Evolutionary conservation across 2,113 vertebrate genomes (phyloP).

Genomic region (Dolichallabes microphthalmus): DNA sequence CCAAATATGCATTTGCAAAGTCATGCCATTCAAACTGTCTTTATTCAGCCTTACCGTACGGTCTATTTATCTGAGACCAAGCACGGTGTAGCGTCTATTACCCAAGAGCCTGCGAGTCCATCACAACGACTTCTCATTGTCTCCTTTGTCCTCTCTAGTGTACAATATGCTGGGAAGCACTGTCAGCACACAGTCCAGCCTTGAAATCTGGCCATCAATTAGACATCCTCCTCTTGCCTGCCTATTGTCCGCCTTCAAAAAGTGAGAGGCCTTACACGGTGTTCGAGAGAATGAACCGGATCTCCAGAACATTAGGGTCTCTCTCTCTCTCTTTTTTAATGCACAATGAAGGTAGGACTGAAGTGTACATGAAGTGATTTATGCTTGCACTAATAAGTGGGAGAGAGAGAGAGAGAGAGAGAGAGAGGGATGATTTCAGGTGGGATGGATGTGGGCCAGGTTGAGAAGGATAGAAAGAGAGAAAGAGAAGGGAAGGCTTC

Average conservation of each 20-base stretch:
- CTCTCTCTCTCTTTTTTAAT: neutral
- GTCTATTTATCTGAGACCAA: neutral
- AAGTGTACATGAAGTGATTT: conserved; percentile 14
- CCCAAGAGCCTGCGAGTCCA: conserved; percentile 32
- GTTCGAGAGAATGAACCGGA: neutral
- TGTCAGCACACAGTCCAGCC: conserved; percentile 49
- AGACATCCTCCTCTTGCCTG: conserved; percentile 32
- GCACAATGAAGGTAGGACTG: neutral
- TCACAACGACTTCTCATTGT: conserved; percentile 48
- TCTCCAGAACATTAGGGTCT: conserved; percentile 6
- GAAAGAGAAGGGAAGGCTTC: conserved; percentile 35
- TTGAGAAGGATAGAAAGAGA: conserved; percentile 25
- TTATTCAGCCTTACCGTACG: neutral
- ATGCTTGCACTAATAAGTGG: conserved; percentile 18
- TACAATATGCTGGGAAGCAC: conserved; percentile 48
- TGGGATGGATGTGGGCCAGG: conserved; percentile 38
- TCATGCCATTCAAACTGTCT: neutral
- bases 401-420: neutral
- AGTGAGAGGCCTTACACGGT: conserved; percentile 14
- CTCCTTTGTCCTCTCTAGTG: conserved; percentile 50
- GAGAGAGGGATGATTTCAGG: conserved; percentile 22
- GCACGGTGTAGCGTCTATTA: conserved; percentile 2
- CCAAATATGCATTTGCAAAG: neutral
- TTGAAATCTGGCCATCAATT: conserved; percentile 49
- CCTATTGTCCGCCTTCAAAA: conserved; percentile 9